Base-by-base conservation (phyloP, 2,888 invertebrate genomes). In the Spicauda simplicius region DNA sequence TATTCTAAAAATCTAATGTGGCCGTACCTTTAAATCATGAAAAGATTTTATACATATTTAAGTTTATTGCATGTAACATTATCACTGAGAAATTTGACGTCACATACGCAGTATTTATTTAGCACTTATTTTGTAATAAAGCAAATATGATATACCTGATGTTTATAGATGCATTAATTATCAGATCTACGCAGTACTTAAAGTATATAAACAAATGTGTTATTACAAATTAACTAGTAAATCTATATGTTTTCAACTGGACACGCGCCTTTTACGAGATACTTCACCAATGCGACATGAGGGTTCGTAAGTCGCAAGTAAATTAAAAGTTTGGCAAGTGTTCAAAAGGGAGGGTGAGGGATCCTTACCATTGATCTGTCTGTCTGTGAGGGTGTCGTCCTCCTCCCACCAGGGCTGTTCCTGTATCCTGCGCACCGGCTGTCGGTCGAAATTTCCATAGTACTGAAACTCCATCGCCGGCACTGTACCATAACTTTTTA, bases 321-420 rank as follows among this genome's bases (percentile, higher is more conserved):
- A 59, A 48, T 48, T 62, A 48, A 58, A 58, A 65, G 41, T 59
- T 64, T 65, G 64, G 52, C 54, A 59, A 30, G 19, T 25, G 48
- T 54, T 33, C 65, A 48, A 65, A 30, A 61, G 25, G 55, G 19
- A 37, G 45, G 62, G 16, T 33, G 41, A 52, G 56, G 50, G 61
- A 8, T 33, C 62, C 85, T 87, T 84, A 92, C 92, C 92, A 78
- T 91, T 85, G 56, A 88, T 80, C 53, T 83, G 85, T 71, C 92
- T 82, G 78, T 92, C 91, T 14, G 91, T 88, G 16, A 92, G 83
- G 2, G 83, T 92, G 70, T 92, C 92, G 69, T 92, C 92, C 73
- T 93, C 92, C 48, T 93, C 92, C 92, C 92, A 92, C 84, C 89
- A 86, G 0, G 91, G 92, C 68, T 86, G 86, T 19, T 92, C 92